Conservation (phyloP, 2,113 vertebrate species). For the Columbina picui region DNA sequence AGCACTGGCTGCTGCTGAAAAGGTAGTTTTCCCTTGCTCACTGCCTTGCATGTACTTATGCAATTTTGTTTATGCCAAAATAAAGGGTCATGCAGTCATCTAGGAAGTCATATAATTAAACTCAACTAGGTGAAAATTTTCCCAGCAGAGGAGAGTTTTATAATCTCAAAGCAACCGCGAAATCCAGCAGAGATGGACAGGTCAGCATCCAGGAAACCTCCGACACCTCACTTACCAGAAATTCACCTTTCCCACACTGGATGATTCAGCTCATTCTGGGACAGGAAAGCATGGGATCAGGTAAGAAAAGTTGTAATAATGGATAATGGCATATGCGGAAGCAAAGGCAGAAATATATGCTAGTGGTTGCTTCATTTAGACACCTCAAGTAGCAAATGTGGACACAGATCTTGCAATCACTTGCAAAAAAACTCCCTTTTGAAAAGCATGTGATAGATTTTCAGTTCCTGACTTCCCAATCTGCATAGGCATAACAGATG, state of each 20-base stretch:
- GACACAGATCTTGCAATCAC: neutral
- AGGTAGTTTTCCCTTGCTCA: neutral
- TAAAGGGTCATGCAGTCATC: neutral
- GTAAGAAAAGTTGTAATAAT: neutral
- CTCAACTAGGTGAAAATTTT: neutral
- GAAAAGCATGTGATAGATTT: neutral
- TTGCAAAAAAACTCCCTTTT: neutral
- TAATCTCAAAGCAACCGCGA: neutral
- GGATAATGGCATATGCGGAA: neutral
- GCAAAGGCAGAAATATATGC: neutral
- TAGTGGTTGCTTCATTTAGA: neutral
- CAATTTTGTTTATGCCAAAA: neutral
- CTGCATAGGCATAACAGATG: neutral
- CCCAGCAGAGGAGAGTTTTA: neutral
- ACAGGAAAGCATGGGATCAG: neutral
- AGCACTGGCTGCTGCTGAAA: neutral
- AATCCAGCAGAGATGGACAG: neutral
- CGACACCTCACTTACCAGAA: neutral
- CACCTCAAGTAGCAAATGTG: neutral
- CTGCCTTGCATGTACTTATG: fast-evolving
- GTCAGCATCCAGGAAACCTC: neutral
- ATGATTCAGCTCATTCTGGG: neutral
- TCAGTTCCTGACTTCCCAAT: neutral
- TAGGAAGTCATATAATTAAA: neutral
- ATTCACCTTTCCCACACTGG: neutral